Evolutionary conservation across 2,888 invertebrate species (phyloP).

Genomic region (Pseudococcus viburni): DNA sequence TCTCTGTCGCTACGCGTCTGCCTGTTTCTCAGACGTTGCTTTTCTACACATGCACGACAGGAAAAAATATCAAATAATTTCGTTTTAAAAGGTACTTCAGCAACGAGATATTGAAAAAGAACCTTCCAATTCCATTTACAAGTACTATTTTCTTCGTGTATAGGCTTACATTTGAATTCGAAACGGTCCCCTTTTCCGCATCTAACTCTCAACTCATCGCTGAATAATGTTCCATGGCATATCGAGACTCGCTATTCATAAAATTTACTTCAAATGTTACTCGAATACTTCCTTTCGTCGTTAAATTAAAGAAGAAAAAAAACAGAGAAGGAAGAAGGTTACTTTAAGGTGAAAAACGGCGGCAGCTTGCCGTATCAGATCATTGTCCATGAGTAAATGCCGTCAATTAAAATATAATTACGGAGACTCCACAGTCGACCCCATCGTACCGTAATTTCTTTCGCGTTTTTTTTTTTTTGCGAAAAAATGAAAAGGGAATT

Average conservation of each 20-base stretch:
- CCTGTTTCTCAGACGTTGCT: background rate
- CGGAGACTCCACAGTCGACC: background rate
- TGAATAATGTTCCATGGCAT: background rate
- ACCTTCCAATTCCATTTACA: conserved; percentile 47
- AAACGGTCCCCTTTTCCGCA: background rate
- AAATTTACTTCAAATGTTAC: conserved; percentile 24
- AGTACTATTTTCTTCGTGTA: conserved; percentile 24
- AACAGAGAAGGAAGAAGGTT: background rate
- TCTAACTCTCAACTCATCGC: background rate
- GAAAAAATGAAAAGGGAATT: background rate
- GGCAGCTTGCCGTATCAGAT: background rate
- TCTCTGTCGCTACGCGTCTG: background rate
- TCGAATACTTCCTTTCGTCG: background rate
- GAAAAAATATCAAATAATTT: conserved; percentile 40
- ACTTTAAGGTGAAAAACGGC: background rate
- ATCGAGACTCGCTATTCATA: conserved; percentile 12
- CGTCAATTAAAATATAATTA: conserved; percentile 55
- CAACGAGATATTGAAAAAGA: conserved; percentile 28
- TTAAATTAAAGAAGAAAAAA: background rate
- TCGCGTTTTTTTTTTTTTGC: background rate
- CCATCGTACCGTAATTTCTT: background rate
- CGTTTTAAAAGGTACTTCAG: conserved; percentile 35
- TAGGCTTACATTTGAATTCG: conserved; percentile 52
- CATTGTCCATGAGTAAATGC: background rate
- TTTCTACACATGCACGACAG: background rate